Percentiles rank a stretch among this genome's conserved stretches.
phyloP scores from a whole-genome alignment of 2,888 invertebrate species.

The Tineola bisselliella region DNA sequence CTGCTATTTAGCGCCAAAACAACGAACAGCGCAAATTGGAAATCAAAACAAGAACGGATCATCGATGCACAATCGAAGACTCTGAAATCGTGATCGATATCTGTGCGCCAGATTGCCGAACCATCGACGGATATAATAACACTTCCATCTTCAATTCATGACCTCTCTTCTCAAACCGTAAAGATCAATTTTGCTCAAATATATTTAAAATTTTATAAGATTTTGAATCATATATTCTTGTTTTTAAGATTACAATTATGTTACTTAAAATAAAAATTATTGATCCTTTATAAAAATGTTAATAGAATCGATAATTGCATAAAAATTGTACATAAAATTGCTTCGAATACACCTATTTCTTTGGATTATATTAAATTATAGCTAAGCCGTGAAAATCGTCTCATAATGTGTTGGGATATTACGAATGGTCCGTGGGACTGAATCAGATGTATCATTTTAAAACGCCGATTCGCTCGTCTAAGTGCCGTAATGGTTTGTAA shows the following conservation, averaged over 20 bases:
- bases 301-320: background rate
- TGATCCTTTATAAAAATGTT: background rate
- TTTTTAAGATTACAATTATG: background rate
- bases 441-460: constrained; percentile 46
- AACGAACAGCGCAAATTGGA: constrained; percentile 64
- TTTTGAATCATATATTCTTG: background rate
- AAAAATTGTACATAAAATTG: constrained; percentile 20
- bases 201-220: background rate
- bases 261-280: background rate
- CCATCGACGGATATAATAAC: constrained; percentile 37
- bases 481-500: constrained; percentile 54
- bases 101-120: constrained; percentile 57
- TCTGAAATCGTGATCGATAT: constrained; percentile 62
- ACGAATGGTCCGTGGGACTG: constrained; percentile 53
- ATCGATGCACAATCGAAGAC: constrained; percentile 60
- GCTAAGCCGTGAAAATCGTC: constrained; percentile 64
- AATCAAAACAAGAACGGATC: constrained; percentile 55
- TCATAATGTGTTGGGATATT: constrained; percentile 62
- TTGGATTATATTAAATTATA: constrained; percentile 68
- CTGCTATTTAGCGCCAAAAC: constrained; percentile 62
- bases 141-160: background rate
- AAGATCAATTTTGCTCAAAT: background rate
- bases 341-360: constrained; percentile 57
- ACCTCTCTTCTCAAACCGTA: background rate
- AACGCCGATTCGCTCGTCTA: constrained; percentile 43